Percentiles rank a stretch among this genome's conserved stretches.
These are phyloP conservation scores for Episyrphus balteatus DNA, from an alignment of 1,140 invertebrate genomes.

Conservation along the genomic window DNA sequence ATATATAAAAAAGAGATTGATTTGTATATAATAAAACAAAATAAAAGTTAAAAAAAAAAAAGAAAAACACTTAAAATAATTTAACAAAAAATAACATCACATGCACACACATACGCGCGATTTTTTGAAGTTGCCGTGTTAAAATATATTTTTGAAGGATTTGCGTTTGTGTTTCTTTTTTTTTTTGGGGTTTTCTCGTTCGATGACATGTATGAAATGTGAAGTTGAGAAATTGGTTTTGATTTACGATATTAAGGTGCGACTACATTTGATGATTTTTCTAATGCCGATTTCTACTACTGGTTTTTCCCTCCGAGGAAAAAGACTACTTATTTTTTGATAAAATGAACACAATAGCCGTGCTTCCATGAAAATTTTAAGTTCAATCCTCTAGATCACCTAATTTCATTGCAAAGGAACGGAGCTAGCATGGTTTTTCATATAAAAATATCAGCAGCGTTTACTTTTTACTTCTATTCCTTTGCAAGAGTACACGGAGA, in stretches of 20 bases:
- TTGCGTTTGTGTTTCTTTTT: neutral
- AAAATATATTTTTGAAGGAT: neutral
- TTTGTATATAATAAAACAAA: slow-evolving; percentile 5
- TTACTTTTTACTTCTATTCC: no score
- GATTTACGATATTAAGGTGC: neutral
- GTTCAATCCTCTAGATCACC: no score
- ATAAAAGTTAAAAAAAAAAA: slow-evolving; percentile 7
- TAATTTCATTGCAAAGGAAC: no score
- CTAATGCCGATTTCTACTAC: no score
- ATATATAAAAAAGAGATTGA: neutral
- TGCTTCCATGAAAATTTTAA: no score
- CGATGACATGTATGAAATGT: neutral
- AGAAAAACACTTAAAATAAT: slow-evolving; percentile 5
- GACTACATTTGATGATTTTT: no score
- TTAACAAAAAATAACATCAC: slow-evolving; percentile 6
- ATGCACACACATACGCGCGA: slow-evolving; percentile 1
- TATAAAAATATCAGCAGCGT: no score
- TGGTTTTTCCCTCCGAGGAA: no score
- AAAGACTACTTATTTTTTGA: no score
- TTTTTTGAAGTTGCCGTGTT: neutral
- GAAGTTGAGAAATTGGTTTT: neutral
- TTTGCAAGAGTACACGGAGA: no score
- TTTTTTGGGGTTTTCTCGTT: neutral
- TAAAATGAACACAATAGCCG: no score
- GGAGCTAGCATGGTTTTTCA: no score